Base-by-base conservation (phyloP, 2,888 invertebrate species). In the Monoplex corrugatus region DNA sequence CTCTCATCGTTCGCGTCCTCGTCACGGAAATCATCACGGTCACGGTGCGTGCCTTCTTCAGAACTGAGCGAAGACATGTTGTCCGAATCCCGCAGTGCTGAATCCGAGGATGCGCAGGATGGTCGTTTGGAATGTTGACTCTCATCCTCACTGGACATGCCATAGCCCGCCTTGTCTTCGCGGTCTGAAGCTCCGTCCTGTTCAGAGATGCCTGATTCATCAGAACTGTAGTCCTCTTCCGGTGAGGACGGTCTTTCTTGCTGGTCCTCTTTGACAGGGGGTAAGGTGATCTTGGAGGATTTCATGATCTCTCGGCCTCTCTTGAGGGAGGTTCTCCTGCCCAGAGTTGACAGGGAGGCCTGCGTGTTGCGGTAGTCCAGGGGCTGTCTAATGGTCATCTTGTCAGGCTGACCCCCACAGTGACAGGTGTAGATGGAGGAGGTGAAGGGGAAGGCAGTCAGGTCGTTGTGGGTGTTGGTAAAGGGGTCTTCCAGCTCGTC, bases 121-220 rank as follows among this genome's bases (percentile, higher is more conserved):
- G 80, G 87, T 28, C 90, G 82, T 45, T 90, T 90, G 80, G 80
- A 50, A 16, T 86, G 43, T 40, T 78, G 63, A 5, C 87, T 83
- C 57, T 91, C 91, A 50, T 90, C 92, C 44, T 89, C 90, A 78
- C 91, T 92, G 32, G 91, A 90, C 19, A 82, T 63, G n/a, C 43
- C 89, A 63, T 86, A 87, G 1, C 85, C 50, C 6, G 32, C 68
- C 72, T 91, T 91, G 32, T 75, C 86, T 8, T 87, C 88, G 82
- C 40, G 32, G 84, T 83, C 89, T 2, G 88, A 89, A n/a, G 44
- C 40, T 6, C 57, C 72, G 23, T 86, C 91, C 16, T 89, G 85
- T 10, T 90, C 91, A 0, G 91, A 92, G 35, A 92, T 91, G 6
- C 92, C 92, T 6, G 92, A 92, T 38, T 92, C 92, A 57, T 91